phyloP scores from a whole-genome alignment of 92 coral and sea anemone genomes.

The Epizoanthus ramosus region DNA sequence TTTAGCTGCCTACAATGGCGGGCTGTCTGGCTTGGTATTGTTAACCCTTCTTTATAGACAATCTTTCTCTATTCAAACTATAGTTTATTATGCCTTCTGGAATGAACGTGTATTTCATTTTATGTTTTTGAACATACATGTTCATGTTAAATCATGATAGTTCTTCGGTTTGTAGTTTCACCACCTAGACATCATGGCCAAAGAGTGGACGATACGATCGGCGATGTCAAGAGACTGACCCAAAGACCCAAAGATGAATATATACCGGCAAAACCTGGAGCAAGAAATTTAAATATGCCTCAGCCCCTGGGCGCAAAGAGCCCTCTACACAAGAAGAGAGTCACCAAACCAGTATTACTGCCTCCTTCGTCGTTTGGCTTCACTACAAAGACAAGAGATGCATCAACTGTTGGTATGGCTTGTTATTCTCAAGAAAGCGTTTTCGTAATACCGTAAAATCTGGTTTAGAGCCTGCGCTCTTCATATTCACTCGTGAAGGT shows the following conservation, averaged over 20 bases:
- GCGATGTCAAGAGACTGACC: neutral
- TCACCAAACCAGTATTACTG: neutral
- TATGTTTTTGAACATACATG: too few species aligned
- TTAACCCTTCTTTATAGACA: too few species aligned
- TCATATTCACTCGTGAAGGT: too few species aligned
- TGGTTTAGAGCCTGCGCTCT: too few species aligned
- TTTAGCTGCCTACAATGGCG: too few species aligned
- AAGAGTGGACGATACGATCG: neutral
- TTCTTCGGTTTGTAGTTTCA: neutral
- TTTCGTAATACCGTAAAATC: too few species aligned
- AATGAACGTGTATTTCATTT: too few species aligned
- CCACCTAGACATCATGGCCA: neutral
- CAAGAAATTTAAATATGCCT: neutral
- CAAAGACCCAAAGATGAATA: neutral
- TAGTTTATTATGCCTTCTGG: too few species aligned
- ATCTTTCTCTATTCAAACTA: too few species aligned
- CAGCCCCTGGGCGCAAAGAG: conserved; percentile 8
- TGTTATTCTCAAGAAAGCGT: neutral
- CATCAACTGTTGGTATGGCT: neutral
- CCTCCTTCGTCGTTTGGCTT: conserved; percentile 41
- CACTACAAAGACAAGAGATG: neutral
- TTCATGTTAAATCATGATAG: too few species aligned
- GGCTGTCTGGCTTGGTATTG: too few species aligned
- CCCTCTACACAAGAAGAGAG: neutral
- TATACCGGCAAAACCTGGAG: neutral